A percentile compares a stretch with the other conserved stretches of the same genome.
Evolutionary conservation across 2,797 vertebrate genomes (phyloP).

Genomic region (Takifugu ocellatus): DNA sequence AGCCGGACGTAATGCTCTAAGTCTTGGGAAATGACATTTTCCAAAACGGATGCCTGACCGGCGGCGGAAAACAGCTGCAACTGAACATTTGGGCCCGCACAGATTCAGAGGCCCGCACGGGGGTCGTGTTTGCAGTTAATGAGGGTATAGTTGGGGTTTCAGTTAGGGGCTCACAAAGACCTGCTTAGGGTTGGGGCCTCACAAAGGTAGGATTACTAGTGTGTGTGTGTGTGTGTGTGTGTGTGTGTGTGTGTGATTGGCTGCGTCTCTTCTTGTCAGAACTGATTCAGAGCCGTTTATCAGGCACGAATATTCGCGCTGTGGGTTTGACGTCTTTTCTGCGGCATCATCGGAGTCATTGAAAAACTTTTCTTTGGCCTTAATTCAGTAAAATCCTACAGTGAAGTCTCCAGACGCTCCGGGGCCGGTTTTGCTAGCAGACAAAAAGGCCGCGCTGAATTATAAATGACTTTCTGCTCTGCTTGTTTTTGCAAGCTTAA

Average conservation of each 20-base stretch:
- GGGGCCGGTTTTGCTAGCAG: background rate
- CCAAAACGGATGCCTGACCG: conserved; percentile 18
- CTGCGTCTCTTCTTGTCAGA: no score
- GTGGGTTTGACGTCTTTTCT: no score
- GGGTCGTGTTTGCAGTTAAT: no score
- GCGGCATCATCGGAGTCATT: no score
- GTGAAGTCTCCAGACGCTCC: conserved; percentile 21
- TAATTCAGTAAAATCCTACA: no score
- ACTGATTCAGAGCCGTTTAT: no score
- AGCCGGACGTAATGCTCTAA: conserved; percentile 43
- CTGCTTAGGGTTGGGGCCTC: background rate
- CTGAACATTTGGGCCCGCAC: conserved; percentile 16
- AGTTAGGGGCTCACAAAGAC: background rate
- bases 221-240: no score
- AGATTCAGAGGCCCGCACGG: background rate
- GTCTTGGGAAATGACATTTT: conserved; percentile 34
- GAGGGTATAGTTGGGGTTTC: no score
- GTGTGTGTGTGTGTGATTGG: no score
- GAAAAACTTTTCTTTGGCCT: no score
- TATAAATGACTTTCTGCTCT: conserved; percentile 28
- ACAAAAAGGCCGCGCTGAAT: conserved; percentile 28
- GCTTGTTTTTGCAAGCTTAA: conserved; percentile 18
- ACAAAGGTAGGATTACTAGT: no score
- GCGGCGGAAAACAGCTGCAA: conserved; percentile 12
- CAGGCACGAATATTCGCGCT: no score